phyloP scores from a whole-genome alignment of 2,113 vertebrate species.

The Pseudopipra pipra region DNA sequence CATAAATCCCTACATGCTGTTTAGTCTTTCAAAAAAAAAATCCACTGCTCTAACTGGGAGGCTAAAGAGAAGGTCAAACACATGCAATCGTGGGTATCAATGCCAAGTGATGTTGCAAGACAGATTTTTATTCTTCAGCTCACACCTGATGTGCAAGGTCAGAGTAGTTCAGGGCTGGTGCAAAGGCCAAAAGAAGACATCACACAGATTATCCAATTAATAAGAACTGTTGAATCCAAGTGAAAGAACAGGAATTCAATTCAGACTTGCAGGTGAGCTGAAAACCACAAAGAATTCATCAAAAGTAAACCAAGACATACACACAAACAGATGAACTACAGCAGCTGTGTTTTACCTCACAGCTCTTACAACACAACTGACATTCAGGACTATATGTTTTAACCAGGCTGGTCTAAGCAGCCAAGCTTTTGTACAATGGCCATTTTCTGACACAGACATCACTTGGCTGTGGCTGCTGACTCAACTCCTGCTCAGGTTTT shows the following conservation, averaged over 20 bases:
- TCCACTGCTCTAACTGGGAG: neutral
- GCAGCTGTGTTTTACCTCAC: neutral
- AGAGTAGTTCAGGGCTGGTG: neutral
- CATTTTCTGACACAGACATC: neutral
- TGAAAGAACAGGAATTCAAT: neutral
- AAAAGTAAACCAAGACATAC: neutral
- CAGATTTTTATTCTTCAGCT: neutral
- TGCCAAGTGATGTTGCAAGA: neutral
- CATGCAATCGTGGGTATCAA: neutral
- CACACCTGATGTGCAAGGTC: neutral
- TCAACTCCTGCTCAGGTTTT: neutral
- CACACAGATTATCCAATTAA: neutral
- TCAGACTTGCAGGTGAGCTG: neutral
- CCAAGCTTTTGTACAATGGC: neutral
- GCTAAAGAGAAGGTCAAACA: neutral
- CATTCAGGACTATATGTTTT: rapidly evolving
- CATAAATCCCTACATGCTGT: neutral
- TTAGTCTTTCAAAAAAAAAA: neutral
- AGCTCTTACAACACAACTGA: neutral
- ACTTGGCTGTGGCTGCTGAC: neutral
- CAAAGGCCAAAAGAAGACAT: neutral
- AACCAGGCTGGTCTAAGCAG: neutral
- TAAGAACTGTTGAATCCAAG: rapidly evolving
- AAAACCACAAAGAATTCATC: neutral
- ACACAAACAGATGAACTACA: neutral